Evolutionary conservation across 2,113 vertebrate species (phyloP).

Genomic region (Apodemus sylvaticus): DNA sequence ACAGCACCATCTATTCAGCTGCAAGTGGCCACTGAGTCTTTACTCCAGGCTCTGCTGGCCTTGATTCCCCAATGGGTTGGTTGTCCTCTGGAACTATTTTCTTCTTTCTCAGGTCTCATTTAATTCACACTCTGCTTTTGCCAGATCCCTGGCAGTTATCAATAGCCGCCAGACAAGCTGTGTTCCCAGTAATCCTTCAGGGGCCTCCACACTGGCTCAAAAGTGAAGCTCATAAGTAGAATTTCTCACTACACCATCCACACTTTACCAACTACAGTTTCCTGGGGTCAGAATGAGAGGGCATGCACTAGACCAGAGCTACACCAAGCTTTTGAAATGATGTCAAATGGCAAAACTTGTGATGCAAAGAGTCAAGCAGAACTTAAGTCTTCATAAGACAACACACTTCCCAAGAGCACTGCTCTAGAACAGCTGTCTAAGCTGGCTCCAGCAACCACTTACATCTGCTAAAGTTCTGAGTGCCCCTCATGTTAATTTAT

Average conservation of each 20-base stretch:
- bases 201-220: not conserved
- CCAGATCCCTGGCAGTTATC: not conserved
- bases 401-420: constrained; percentile 29
- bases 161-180: not conserved
- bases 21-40: not conserved
- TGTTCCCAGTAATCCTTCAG: not conserved
- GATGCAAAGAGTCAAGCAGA: not conserved
- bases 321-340: constrained; percentile 5
- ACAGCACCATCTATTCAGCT: too few species aligned
- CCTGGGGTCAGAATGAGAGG: not conserved
- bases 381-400: constrained; percentile 57
- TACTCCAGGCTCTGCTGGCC: not conserved
- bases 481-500: not conserved
- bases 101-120: not conserved
- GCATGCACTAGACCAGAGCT: not conserved
- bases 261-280: not conserved
- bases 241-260: not conserved
- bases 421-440: constrained; percentile 16
- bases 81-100: not conserved
- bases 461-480: not conserved
- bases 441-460: not conserved
- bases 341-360: constrained; percentile 22
- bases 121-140: not conserved
- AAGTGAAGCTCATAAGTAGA: not conserved
- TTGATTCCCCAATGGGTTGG: not conserved